Evolutionary conservation across 1,140 invertebrate genomes (phyloP).

Genomic region (Papilio xuthus): DNA sequence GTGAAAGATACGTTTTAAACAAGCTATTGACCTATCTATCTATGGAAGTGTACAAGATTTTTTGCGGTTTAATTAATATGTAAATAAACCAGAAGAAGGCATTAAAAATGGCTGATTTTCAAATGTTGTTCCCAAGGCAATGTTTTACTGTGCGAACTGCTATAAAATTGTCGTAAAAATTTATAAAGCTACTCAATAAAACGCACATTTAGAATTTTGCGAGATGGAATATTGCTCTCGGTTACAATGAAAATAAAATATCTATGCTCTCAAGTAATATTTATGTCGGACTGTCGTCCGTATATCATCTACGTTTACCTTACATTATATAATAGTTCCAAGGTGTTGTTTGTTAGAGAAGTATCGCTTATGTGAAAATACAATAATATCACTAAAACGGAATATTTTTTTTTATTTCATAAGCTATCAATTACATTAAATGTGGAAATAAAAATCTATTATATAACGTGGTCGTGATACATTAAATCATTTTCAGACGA

Average conservation of each 20-base stretch:
- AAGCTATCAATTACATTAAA: not conserved
- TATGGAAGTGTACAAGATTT: not conserved
- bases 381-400: not conserved
- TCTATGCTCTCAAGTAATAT: conserved; percentile 41
- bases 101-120: conserved; percentile 30
- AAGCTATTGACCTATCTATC: not conserved
- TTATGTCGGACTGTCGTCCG: conserved; percentile 35
- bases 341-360: conserved; percentile 27
- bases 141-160: conserved; percentile 49
- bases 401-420: not conserved
- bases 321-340: conserved; percentile 28
- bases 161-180: conserved; percentile 50
- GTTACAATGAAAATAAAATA: conserved; percentile 54
- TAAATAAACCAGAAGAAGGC: not conserved
- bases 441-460: too few species aligned
- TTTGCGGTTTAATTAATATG: not conserved
- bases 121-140: conserved; percentile 38
- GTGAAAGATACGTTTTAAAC: not conserved
- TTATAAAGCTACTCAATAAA: conserved; percentile 50
- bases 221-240: conserved; percentile 42
- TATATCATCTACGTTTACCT: conserved; percentile 36
- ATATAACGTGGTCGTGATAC: too few species aligned
- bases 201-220: conserved; percentile 48
- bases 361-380: not conserved
- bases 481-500: not conserved